phyloP scores from a whole-genome alignment of 2,113 vertebrate species.

The Tetrao urogallus region DNA sequence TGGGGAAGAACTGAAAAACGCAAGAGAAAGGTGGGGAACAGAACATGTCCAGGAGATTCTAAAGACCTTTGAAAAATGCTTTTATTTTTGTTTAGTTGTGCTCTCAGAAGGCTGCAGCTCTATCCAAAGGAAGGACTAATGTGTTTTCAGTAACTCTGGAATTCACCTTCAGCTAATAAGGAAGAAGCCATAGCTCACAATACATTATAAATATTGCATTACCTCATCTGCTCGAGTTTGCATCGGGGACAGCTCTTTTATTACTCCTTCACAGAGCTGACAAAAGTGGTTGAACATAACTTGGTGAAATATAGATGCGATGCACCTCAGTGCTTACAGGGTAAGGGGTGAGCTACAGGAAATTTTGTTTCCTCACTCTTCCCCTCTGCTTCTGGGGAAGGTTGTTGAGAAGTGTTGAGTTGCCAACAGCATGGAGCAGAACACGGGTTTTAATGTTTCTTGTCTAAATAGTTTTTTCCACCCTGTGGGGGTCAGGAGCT shows the following conservation, averaged over 20 bases:
- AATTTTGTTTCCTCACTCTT: not conserved
- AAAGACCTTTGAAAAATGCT: not conserved
- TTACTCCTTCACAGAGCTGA: not conserved
- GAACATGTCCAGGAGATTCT: not conserved
- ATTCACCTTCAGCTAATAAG: not conserved
- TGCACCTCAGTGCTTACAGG: not conserved
- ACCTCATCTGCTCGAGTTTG: not conserved
- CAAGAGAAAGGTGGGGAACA: not conserved
- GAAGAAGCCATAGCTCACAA: not conserved
- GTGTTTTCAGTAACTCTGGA: not conserved
- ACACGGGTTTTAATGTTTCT: not conserved
- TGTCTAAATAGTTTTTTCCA: not conserved
- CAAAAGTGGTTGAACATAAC: not conserved
- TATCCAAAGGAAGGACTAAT: not conserved
- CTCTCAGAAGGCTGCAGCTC: not conserved
- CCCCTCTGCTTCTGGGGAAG: not conserved
- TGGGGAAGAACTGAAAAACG: not conserved
- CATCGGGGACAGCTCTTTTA: not conserved
- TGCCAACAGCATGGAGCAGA: not conserved
- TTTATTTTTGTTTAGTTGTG: not conserved
- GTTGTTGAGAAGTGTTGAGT: not conserved
- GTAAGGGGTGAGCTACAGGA: not conserved
- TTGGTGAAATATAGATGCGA: not conserved
- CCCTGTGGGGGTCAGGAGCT: not conserved
- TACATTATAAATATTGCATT: not conserved